phyloP scores from a whole-genome alignment of 2,113 vertebrate species.

The Silurus asotus region DNA sequence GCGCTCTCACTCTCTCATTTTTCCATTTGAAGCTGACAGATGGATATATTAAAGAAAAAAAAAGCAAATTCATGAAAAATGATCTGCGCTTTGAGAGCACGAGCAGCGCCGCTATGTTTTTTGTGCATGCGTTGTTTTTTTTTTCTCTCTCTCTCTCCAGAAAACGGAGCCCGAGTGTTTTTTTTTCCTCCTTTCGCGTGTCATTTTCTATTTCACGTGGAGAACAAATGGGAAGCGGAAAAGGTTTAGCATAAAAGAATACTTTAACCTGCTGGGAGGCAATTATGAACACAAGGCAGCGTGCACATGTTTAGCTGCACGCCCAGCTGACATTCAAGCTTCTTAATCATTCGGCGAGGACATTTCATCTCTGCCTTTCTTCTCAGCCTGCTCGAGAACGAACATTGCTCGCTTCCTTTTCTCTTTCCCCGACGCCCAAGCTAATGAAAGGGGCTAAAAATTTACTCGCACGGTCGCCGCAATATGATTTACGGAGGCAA shows the following conservation, averaged over 20 bases:
- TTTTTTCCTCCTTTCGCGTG: slow-evolving; percentile 8
- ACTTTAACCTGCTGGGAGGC: slow-evolving; percentile 70
- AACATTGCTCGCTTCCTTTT: neutral
- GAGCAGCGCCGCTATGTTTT: slow-evolving; percentile 48
- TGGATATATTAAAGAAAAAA: slow-evolving; percentile 56
- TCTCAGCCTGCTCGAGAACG: slow-evolving; percentile 20
- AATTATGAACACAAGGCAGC: slow-evolving; percentile 60
- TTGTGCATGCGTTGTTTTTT: slow-evolving; percentile 2
- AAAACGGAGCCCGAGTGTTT: slow-evolving; percentile 35
- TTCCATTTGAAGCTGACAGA: slow-evolving; percentile 57
- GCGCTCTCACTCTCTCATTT: slow-evolving; percentile 32
- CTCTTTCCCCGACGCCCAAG: slow-evolving; percentile 39
- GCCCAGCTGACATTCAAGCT: slow-evolving; percentile 66
- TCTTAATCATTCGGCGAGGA: slow-evolving; percentile 59
- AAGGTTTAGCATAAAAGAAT: slow-evolving; percentile 65
- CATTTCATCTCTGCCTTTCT: slow-evolving; percentile 56
- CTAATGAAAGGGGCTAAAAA: slow-evolving; percentile 60
- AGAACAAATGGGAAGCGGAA: slow-evolving; percentile 62
- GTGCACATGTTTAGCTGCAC: slow-evolving; percentile 58
- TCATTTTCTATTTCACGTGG: slow-evolving; percentile 59
- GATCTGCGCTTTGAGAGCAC: slow-evolving; percentile 52
- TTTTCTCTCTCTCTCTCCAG: neutral
- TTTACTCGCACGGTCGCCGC: slow-evolving; percentile 44
- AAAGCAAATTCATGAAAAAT: slow-evolving; percentile 59
- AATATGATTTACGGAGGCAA: slow-evolving; percentile 56